phyloP scores from a whole-genome alignment of 2,888 invertebrate species.

The Catotricha subobsoleta region DNA sequence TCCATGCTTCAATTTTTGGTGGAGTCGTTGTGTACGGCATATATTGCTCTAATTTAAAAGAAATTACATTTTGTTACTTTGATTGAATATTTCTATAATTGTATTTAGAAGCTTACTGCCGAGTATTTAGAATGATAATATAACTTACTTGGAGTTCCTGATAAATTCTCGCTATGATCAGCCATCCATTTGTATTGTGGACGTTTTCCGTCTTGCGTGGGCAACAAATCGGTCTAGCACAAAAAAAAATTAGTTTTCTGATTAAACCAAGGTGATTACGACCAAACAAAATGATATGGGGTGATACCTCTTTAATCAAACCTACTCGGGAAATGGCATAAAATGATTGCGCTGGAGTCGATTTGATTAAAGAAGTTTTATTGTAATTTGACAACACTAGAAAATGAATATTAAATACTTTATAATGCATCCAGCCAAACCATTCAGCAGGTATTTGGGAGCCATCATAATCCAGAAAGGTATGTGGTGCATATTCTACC shows the following conservation, averaged over 20 bases:
- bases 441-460: constrained; percentile 86
- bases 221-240: constrained; percentile 28
- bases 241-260: constrained; percentile 1
- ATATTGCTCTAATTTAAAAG: constrained; percentile 37
- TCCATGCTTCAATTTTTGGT: constrained; percentile 81
- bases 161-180: constrained; percentile 67
- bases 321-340: too few species aligned
- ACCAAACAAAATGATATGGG: too few species aligned
- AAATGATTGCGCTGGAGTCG: too few species aligned
- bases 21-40: constrained; percentile 80
- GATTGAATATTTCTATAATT: too few species aligned
- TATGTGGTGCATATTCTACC: constrained; percentile 70
- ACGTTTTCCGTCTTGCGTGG: constrained; percentile 41
- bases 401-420: constrained; percentile 32
- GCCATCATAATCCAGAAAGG: constrained; percentile 50
- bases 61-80: constrained; percentile 4
- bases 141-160: constrained; percentile 46
- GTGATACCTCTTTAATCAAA: too few species aligned
- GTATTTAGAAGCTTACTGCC: too few species aligned
- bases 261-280: neutral
- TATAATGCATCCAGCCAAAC: constrained; percentile 96
- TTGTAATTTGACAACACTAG: too few species aligned
- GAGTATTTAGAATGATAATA: constrained; percentile 6
- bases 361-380: neutral
- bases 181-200: constrained; percentile 76